Conservation (phyloP, 2,888 invertebrate genomes). For the Agriopis aurantiaria region DNA sequence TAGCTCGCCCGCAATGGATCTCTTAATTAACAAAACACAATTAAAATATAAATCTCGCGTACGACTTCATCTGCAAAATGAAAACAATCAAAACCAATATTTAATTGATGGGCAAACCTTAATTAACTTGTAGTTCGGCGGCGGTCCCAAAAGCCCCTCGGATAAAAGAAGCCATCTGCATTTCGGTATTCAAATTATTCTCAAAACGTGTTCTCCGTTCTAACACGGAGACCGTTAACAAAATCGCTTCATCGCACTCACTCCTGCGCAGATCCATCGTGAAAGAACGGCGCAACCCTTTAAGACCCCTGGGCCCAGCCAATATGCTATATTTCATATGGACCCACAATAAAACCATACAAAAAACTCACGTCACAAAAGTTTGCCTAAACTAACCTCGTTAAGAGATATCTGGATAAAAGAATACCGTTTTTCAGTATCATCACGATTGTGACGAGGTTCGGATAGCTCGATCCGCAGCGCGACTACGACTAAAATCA, state of each 20-base stretch:
- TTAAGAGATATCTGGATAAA: constrained; percentile 86
- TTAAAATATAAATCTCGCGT: constrained; percentile 71
- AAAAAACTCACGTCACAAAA: constrained; percentile 83
- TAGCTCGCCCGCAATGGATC: constrained; percentile 47
- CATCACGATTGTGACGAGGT: constrained; percentile 82
- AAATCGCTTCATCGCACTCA: constrained; percentile 79
- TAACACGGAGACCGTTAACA: constrained; percentile 62
- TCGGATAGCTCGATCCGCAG: constrained; percentile 80
- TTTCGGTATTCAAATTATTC: constrained; percentile 86
- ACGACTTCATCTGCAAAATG: constrained; percentile 76
- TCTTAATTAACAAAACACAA: constrained; percentile 72
- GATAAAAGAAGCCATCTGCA: constrained; percentile 85
- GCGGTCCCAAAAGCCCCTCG: constrained; percentile 68
- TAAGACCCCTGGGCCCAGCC: constrained; percentile 57
- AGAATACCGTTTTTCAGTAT: constrained; percentile 85
- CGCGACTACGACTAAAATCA: constrained; percentile 66
- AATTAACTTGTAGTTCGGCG: constrained; percentile 85
- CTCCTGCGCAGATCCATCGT: constrained; percentile 71
- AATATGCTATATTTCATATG: constrained; percentile 80
- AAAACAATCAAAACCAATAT: constrained; percentile 83
- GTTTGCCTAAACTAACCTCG: constrained; percentile 86
- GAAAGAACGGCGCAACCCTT: constrained; percentile 76
- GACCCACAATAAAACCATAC: constrained; percentile 77
- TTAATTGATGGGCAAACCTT: constrained; percentile 85
- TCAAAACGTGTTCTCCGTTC: constrained; percentile 81